Base-by-base conservation (phyloP, 2,113 vertebrate species). In the Alosa alosa region DNA sequence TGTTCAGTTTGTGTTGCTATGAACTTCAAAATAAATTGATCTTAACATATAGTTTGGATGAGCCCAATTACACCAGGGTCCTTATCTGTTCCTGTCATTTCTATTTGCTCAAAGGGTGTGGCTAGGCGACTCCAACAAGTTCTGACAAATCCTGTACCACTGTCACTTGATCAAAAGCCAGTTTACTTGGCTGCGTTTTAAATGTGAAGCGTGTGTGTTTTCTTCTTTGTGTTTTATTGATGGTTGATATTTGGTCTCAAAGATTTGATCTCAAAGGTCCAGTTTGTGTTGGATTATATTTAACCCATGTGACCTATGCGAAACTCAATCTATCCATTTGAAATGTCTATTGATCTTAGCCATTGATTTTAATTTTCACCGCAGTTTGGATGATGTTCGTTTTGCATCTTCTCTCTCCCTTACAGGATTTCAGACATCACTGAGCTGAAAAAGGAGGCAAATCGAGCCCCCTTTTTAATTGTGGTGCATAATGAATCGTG, bases 401-500 rank as follows among this genome's bases (percentile, higher is more conserved):
- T 83, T 89, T 86, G 81, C 85, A 83, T 90, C 92, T 91, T 85
- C 90, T 93, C 91, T 85, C 91, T 87, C 87, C 90, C 88, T 94
- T 95, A 90, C 93, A 95, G 95, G 90, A 89, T 87, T 86, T 88
- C n/a, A 87, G 90, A 89, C 88, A 82, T 87, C 60, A 64, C 81
- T 82, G 82, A 86, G 78, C 57, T 49, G 8, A 68, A 31, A 83
- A 36, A 44, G 89, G 88, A 89, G 90, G 86, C 86, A 83, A 85
- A 83, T 15, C 49, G 86, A 91, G 86, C 75, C 49, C 84, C 82
- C 88, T 82, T 86, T 88, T 87, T 87, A 44, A 31, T 87, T 85
- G 82, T 90, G 75, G 90, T 0, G 89, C 31, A 93, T 83, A 89
- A 96, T 96, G 95, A 93, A 90, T 86, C 91, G 83, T n/a, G 93